phyloP scores from a whole-genome alignment of 2,113 vertebrate genomes.

The Triplophysa tibetana region DNA sequence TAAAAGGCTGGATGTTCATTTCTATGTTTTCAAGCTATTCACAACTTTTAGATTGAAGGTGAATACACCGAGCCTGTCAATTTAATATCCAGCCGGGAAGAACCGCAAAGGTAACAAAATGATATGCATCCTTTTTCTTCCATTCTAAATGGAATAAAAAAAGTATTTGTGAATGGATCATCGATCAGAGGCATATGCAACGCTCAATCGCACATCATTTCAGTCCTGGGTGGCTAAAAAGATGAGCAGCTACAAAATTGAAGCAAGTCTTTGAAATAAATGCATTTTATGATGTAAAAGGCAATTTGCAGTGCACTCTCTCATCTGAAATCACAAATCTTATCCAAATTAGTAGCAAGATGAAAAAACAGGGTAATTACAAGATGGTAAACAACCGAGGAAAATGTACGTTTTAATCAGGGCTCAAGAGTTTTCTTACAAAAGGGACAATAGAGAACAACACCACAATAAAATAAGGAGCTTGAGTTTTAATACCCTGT shows the following conservation, averaged over 20 bases:
- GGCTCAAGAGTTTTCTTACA: neutral
- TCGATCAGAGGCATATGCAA: neutral
- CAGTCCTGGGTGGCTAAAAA: slow-evolving; percentile 44
- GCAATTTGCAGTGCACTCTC: neutral
- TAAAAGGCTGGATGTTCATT: slow-evolving; percentile 43
- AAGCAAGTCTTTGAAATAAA: slow-evolving; percentile 35
- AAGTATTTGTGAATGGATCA: slow-evolving; percentile 18
- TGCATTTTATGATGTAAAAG: neutral
- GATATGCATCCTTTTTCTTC: slow-evolving; percentile 48
- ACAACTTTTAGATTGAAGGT: slow-evolving; percentile 45
- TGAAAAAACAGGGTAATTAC: slow-evolving; percentile 45
- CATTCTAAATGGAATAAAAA: slow-evolving; percentile 32
- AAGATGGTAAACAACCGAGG: slow-evolving; percentile 49
- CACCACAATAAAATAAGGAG: neutral
- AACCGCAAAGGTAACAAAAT: slow-evolving; percentile 46
- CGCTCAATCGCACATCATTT: slow-evolving; percentile 42
- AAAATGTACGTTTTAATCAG: neutral
- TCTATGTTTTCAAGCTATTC: slow-evolving; percentile 37
- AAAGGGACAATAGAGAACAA: neutral
- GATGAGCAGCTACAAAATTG: slow-evolving; percentile 49
- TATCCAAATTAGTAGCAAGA: slow-evolving; percentile 38
- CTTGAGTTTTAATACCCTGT: too few relatives aligned
- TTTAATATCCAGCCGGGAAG: slow-evolving; percentile 45
- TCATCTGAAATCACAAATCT: neutral
- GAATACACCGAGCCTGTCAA: slow-evolving; percentile 37